phyloP scores from a whole-genome alignment of 2,888 invertebrate genomes.

The Tupiocoris notatus region DNA sequence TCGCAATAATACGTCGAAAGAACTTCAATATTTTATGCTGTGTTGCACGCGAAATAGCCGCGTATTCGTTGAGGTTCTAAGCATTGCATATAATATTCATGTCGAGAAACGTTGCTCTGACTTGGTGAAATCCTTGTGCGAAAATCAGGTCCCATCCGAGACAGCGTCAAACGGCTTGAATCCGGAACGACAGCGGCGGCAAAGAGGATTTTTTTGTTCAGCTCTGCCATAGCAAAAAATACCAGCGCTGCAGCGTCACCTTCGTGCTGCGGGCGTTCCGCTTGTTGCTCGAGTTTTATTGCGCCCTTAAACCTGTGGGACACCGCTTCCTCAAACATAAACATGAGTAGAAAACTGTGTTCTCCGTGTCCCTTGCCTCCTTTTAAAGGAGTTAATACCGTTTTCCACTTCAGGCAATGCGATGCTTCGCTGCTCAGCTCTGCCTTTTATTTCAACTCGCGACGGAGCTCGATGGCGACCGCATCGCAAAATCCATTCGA shows the following conservation, averaged over 20 bases:
- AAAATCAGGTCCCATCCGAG: not conserved
- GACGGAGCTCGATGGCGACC: not conserved
- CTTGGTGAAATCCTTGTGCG: no score
- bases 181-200: not conserved
- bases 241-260: not conserved
- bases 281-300: constrained; percentile 20
- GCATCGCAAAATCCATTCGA: not conserved
- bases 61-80: no score
- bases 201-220: not conserved
- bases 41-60: no score
- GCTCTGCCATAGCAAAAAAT: not conserved
- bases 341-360: constrained; percentile 26
- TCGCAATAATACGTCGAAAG: no score
- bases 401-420: not conserved
- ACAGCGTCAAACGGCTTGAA: not conserved
- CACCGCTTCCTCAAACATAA: constrained; percentile 5
- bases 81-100: no score
- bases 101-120: no score
- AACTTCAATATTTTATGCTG: no score
- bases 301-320: not conserved
- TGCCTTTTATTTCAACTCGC: not conserved
- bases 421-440: not conserved
- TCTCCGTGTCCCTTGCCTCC: not conserved
- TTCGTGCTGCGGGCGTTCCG: constrained; percentile 9
- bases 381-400: not conserved